A percentile compares a stretch with the other conserved stretches of the same genome.
Conservation (phyloP, 2,888 invertebrate genomes). For the Malthinus seriepunctatus region DNA sequence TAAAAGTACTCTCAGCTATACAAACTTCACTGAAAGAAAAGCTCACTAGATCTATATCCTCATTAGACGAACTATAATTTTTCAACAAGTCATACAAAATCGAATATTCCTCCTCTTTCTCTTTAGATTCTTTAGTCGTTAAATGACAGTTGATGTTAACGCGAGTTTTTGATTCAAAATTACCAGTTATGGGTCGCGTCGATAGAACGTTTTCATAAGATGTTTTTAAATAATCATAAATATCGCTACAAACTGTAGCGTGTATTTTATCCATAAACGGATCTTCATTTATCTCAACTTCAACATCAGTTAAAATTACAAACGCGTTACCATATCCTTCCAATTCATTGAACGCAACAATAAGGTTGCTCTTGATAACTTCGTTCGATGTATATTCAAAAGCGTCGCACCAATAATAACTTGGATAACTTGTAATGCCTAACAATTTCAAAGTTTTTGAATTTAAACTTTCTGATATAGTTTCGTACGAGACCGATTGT, state of each 20-base stretch:
- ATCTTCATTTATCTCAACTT: neutral
- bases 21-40: constrained; percentile 26
- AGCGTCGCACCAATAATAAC: constrained; percentile 35
- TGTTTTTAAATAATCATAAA: neutral
- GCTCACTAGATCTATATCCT: neutral
- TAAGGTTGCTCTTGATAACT: constrained; percentile 22
- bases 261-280: constrained; percentile 8
- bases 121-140: neutral
- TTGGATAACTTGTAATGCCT: constrained; percentile 1
- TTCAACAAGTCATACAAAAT: neutral
- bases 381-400: constrained; percentile 22
- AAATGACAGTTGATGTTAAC: constrained; percentile 8
- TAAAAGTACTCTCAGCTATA: constrained; percentile 5
- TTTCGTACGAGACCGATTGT: neutral
- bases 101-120: neutral
- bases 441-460: neutral
- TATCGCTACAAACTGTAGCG: neutral
- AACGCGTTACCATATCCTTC: constrained; percentile 10
- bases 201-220: neutral
- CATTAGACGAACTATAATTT: neutral
- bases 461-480: neutral
- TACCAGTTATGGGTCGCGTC: constrained; percentile 11
- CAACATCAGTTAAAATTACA: neutral
- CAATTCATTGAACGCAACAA: constrained; percentile 9
- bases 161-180: neutral